phyloP scores from a whole-genome alignment of 2,113 vertebrate genomes.

The Gopherus evgoodei region DNA sequence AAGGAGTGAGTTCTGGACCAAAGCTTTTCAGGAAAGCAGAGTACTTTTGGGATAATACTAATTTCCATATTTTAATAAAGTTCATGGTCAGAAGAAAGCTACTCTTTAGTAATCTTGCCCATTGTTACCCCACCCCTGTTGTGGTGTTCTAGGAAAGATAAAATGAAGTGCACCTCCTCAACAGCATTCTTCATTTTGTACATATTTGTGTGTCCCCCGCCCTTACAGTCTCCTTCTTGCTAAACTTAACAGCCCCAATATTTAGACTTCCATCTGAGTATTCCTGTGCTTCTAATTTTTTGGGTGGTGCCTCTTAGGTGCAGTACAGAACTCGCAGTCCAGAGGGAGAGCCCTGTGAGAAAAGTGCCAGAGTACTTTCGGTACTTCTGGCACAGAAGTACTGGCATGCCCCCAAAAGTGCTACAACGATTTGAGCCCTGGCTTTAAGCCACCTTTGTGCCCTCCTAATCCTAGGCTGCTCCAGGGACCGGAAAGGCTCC shows the following conservation, averaged over 20 bases:
- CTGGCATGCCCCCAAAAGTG: too few species aligned
- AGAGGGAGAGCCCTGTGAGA: not conserved
- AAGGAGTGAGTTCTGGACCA: not conserved
- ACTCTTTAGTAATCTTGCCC: not conserved
- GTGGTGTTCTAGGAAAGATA: not conserved
- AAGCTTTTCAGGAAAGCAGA: not conserved
- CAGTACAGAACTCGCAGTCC: not conserved
- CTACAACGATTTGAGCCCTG: not conserved
- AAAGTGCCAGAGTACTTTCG: too few species aligned
- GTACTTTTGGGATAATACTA: not conserved
- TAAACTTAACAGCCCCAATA: not conserved
- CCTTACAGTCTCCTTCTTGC: not conserved
- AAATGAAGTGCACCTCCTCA: not conserved
- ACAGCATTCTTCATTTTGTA: not conserved
- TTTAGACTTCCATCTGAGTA: accelerated
- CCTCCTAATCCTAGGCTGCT: not conserved
- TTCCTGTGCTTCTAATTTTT: accelerated
- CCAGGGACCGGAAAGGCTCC: not conserved
- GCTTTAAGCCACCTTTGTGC: not conserved
- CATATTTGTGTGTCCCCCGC: not conserved
- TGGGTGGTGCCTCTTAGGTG: not conserved
- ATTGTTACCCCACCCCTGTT: not conserved
- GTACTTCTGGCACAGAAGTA: too few species aligned
- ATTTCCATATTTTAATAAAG: not conserved
- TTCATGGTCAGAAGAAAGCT: not conserved